phyloP scores from a whole-genome alignment of 2,797 vertebrate species.

The Syncerus caffer region DNA sequence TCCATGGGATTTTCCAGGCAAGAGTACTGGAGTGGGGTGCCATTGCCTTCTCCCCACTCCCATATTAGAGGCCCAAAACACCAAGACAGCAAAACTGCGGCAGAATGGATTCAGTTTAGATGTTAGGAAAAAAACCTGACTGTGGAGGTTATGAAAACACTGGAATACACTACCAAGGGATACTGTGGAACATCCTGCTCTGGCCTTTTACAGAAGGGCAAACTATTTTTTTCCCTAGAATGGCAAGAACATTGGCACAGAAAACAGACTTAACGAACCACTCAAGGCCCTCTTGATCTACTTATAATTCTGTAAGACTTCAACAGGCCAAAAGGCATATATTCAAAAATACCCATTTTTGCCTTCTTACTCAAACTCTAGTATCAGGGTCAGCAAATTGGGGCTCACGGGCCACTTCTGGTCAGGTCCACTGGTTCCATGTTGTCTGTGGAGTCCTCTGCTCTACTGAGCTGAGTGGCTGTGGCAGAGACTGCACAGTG shows the following conservation, averaged over 20 bases:
- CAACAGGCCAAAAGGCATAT: not conserved
- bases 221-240: not conserved
- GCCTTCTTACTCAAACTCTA: not conserved
- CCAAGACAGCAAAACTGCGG: constrained; percentile 14
- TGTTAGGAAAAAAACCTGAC: not conserved
- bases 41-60: not conserved
- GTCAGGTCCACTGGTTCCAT: accelerated
- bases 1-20: too few species aligned
- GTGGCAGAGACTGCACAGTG: not conserved
- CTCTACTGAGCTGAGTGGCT: not conserved
- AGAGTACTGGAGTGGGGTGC: too few species aligned
- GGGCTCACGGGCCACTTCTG: not conserved
- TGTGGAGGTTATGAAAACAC: not conserved
- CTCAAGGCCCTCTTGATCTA: not conserved
- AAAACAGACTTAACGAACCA: not conserved
- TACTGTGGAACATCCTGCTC: not conserved
- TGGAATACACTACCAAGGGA: not conserved
- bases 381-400: not conserved
- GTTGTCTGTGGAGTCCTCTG: not conserved
- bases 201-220: not conserved
- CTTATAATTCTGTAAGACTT: not conserved
- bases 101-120: not conserved
- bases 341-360: not conserved
- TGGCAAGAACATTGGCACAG: not conserved
- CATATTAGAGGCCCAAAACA: not conserved